phyloP scores from a whole-genome alignment of 2,888 invertebrate genomes.

The Ectropis crepuscularia region DNA sequence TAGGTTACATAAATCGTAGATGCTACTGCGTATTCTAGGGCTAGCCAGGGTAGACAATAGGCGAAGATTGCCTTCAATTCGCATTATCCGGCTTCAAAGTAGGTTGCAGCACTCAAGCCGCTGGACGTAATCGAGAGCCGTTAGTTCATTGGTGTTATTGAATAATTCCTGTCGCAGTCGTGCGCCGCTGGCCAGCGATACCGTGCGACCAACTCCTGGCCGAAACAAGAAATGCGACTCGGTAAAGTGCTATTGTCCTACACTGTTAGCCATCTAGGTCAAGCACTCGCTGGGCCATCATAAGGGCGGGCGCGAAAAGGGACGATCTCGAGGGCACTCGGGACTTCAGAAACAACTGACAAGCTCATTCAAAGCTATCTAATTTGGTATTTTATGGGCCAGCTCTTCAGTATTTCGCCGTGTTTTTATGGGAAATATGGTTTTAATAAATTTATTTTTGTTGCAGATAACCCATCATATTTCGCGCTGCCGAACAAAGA shows the following conservation, averaged over 20 bases:
- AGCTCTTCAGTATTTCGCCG: not conserved
- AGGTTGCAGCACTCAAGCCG: conserved; percentile 74
- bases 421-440: not conserved
- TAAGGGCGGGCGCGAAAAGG: conserved; percentile 11
- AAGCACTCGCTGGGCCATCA: not conserved
- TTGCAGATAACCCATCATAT: conserved; percentile 92
- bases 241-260: conserved; percentile 49
- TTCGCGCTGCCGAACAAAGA: conserved; percentile 87
- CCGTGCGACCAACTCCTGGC: conserved; percentile 43
- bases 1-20: conserved; percentile 43
- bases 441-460: conserved; percentile 45
- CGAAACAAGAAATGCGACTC: conserved; percentile 51
- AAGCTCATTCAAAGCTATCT: conserved; percentile 2
- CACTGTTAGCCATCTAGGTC: conserved; percentile 11
- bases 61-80: conserved; percentile 82
- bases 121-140: conserved; percentile 79
- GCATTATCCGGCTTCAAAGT: conserved; percentile 82
- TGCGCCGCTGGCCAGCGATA: conserved; percentile 49
- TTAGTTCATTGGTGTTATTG: conserved; percentile 81
- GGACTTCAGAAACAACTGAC: conserved; percentile 10
- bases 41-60: conserved; percentile 64
- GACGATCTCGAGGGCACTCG: conserved; percentile 7
- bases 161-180: conserved; percentile 75
- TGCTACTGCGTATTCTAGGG: conserved; percentile 42
- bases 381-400: not conserved